These are phyloP conservation scores for Nymphalis c-album DNA, from an alignment of 2,888 invertebrate genomes.

Conservation along the genomic window DNA sequence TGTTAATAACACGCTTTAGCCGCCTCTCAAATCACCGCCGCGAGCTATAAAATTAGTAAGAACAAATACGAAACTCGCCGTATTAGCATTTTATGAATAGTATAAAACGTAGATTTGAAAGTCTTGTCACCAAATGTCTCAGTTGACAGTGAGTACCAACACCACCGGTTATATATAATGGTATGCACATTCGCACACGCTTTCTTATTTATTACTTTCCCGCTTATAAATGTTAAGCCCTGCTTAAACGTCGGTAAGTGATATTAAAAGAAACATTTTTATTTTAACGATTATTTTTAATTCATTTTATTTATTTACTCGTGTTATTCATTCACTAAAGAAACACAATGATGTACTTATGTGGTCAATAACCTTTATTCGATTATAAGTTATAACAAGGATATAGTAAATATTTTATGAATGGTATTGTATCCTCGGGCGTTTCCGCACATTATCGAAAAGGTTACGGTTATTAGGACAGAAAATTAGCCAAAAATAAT, in stretches of 20 bases:
- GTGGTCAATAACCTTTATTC: slow-evolving; percentile 30
- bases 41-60: slow-evolving; percentile 65
- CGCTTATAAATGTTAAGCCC: slow-evolving; percentile 26
- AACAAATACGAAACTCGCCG: slow-evolving; percentile 64
- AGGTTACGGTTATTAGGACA: slow-evolving; percentile 36
- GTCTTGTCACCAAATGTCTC: slow-evolving; percentile 50
- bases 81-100: slow-evolving; percentile 74
- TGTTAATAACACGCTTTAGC: slow-evolving; percentile 47
- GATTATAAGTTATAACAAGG: slow-evolving; percentile 9
- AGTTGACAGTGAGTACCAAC: slow-evolving; percentile 42
- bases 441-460: slow-evolving; percentile 37
- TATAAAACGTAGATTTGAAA: slow-evolving; percentile 65
- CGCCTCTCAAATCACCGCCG: slow-evolving; percentile 53
- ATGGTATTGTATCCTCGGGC: slow-evolving; percentile 28
- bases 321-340: too few relatives aligned
- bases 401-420: slow-evolving; percentile 33
- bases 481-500: slow-evolving; percentile 28
- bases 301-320: too few relatives aligned
- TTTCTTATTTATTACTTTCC: slow-evolving; percentile 41
- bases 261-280: background rate
- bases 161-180: slow-evolving; percentile 46
- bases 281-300: too few relatives aligned
- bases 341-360: slow-evolving; percentile 9
- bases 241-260: slow-evolving; percentile 27
- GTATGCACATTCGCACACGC: slow-evolving; percentile 39